Evolutionary conservation across 2,888 invertebrate species (phyloP).

Genomic region (Spilarctia lutea): DNA sequence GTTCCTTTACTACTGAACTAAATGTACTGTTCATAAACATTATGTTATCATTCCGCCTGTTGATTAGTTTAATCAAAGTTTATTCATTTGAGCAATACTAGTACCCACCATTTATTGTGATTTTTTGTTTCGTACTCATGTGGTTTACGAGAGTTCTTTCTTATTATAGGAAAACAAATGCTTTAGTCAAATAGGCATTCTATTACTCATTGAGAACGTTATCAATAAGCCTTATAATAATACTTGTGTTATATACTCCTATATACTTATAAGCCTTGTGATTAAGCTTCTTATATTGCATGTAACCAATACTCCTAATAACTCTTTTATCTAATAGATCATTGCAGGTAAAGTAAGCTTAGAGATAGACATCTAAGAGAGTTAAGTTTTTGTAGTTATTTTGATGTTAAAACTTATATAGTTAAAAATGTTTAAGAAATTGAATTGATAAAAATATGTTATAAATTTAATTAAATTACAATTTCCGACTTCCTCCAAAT

Average conservation of each 20-base stretch:
- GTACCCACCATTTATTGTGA: background rate
- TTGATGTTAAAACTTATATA: background rate
- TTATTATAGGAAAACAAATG: background rate
- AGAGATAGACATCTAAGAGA: background rate
- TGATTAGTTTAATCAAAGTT: conserved; percentile 48
- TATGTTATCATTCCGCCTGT: conserved; percentile 39
- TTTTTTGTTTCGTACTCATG: background rate
- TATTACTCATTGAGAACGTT: background rate
- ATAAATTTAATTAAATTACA: background rate
- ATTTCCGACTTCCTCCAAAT: background rate
- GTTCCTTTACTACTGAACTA: conserved; percentile 37
- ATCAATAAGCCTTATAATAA: background rate
- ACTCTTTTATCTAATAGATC: background rate
- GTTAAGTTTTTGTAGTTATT: background rate
- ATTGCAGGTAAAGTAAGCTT: background rate
- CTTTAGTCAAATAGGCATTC: background rate
- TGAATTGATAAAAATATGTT: background rate
- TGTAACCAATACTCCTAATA: background rate
- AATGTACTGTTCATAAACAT: conserved; percentile 37
- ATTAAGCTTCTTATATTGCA: no score
- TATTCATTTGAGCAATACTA: conserved; percentile 32
- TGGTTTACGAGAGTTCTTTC: background rate
- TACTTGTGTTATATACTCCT: background rate
- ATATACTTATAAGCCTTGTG: background rate
- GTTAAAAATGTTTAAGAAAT: background rate